Percentiles rank a stretch among this genome's conserved stretches.
Conservation (phyloP, 2,888 invertebrate genomes). For the Automeris io region DNA sequence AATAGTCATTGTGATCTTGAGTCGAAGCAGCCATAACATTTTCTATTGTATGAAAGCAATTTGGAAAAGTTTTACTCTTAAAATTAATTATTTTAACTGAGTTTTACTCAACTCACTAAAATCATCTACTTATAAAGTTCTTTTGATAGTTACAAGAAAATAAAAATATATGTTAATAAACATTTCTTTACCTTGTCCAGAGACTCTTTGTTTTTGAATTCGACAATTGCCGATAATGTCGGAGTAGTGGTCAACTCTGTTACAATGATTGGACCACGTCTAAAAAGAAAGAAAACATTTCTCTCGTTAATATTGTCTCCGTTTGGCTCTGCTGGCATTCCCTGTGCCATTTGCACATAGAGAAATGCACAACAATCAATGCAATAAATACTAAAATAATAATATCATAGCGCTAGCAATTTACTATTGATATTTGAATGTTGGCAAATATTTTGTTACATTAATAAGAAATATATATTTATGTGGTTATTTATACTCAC, state of each 20-base stretch:
- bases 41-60: slow-evolving; percentile 35
- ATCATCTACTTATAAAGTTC: slow-evolving; percentile 19
- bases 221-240: slow-evolving; percentile 76
- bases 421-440: slow-evolving; percentile 73
- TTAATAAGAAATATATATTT: slow-evolving; percentile 19
- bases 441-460: slow-evolving; percentile 42
- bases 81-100: slow-evolving; percentile 1
- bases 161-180: slow-evolving; percentile 49
- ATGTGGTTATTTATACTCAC: slow-evolving; percentile 39
- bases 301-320: slow-evolving; percentile 62
- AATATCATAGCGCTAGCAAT: slow-evolving; percentile 17
- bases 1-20: slow-evolving; percentile 63
- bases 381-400: slow-evolving; percentile 46
- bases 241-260: slow-evolving; percentile 77
- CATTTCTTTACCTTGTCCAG: slow-evolving; percentile 74
- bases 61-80: slow-evolving; percentile 45
- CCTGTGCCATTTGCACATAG: slow-evolving; percentile 45
- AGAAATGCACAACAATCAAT: slow-evolving; percentile 34
- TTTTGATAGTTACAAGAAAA: slow-evolving; percentile 44
- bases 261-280: slow-evolving; percentile 77
- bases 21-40: slow-evolving; percentile 29
- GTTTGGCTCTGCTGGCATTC: slow-evolving; percentile 37
- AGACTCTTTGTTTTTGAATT: slow-evolving; percentile 77
- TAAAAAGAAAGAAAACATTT: slow-evolving; percentile 74
- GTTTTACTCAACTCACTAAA: slow-evolving; percentile 20